phyloP scores from a whole-genome alignment of 64 coral and sea anemone genomes.

The Dendronephthya gigantea region DNA sequence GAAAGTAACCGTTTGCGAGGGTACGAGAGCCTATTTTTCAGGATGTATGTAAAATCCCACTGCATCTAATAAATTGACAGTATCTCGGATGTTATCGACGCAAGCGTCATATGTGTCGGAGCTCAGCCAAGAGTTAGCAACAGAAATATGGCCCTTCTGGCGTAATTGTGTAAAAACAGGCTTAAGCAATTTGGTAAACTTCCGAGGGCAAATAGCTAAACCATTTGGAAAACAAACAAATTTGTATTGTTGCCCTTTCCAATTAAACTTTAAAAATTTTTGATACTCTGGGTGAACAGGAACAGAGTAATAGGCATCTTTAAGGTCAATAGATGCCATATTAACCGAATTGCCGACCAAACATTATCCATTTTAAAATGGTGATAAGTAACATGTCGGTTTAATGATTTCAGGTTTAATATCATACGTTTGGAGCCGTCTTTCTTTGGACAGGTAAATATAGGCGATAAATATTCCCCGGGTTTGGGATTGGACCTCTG shows the following conservation, averaged over 20 bases:
- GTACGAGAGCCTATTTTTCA: not conserved
- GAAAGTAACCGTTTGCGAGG: not conserved
- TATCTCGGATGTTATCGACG: not conserved
- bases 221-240: slow-evolving; percentile 6
- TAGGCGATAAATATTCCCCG: not conserved
- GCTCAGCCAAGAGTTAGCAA: not conserved
- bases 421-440: not conserved
- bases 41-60: not conserved
- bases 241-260: not conserved
- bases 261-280: not conserved
- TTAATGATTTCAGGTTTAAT: not conserved
- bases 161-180: not conserved
- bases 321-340: no score
- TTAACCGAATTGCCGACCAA: no score
- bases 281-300: not conserved
- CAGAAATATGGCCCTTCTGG: not conserved
- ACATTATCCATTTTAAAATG: no score
- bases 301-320: slow-evolving; percentile 13
- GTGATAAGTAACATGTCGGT: no score
- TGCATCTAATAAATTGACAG: not conserved
- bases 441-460: slow-evolving; percentile 1
- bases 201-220: slow-evolving; percentile 9
- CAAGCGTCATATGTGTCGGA: not conserved
- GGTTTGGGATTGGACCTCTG: not conserved
- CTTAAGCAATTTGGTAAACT: no score